Conservation (phyloP, 2,113 vertebrate species). For the Ranitomeya variabilis region DNA sequence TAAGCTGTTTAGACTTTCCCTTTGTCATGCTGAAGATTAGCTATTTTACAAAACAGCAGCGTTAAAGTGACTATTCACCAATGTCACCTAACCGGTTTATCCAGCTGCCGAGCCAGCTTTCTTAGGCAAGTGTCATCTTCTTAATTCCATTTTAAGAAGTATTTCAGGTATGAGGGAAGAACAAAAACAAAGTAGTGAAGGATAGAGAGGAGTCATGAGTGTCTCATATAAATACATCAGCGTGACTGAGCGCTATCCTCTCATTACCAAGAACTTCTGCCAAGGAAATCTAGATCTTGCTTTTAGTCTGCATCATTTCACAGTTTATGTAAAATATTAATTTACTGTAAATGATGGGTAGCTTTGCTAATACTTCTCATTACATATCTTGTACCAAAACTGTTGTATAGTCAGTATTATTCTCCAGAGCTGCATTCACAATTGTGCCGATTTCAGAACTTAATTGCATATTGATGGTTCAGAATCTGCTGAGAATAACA, state of each 20-base stretch:
- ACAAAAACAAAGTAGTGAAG: not conserved
- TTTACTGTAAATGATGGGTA: no score
- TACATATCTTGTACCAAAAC: no score
- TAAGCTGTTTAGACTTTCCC: not conserved
- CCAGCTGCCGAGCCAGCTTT: not conserved
- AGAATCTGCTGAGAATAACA: no score
- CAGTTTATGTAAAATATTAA: no score
- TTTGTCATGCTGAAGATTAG: not conserved
- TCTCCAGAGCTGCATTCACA: no score
- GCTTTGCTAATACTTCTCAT: no score
- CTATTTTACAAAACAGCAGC: not conserved
- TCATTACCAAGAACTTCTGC: no score
- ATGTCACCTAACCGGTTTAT: not conserved
- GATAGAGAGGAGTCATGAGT: not conserved
- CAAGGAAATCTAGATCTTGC: no score
- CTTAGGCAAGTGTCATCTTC: not conserved
- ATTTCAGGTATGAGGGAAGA: conserved; percentile 9
- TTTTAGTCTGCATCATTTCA: no score
- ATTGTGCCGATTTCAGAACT: no score
- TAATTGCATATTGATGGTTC: no score
- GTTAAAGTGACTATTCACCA: not conserved
- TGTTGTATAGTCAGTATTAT: no score
- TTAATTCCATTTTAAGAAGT: not conserved
- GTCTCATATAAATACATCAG: not conserved
- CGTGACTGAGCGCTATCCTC: not conserved